Evolutionary conservation across 2,113 vertebrate genomes (phyloP).

Genomic region (Syrrhaptes paradoxus): DNA sequence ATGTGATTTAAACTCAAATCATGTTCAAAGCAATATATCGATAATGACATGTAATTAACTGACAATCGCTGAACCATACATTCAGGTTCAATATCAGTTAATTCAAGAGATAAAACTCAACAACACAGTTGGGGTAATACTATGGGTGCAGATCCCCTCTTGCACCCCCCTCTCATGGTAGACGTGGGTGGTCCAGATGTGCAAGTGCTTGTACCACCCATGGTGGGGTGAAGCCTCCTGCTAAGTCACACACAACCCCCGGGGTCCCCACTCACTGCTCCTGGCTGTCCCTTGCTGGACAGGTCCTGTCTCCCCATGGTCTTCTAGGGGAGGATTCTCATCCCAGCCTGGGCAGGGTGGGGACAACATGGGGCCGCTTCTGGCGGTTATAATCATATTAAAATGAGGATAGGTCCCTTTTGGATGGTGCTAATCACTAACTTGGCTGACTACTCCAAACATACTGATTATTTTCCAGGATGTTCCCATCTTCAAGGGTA

Average conservation of each 20-base stretch:
- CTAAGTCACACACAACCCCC: neutral
- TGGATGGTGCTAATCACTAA: too few relatives aligned
- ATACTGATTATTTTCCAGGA: too few relatives aligned
- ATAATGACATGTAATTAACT: neutral
- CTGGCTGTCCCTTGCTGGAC: neutral
- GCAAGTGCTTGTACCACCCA: too few relatives aligned
- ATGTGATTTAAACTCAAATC: neutral
- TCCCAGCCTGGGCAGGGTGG: neutral
- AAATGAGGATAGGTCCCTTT: too few relatives aligned
- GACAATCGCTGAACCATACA: neutral
- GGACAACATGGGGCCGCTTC: rapidly evolving
- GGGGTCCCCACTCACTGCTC: rapidly evolving
- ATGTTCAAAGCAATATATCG: neutral
- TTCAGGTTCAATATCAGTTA: neutral
- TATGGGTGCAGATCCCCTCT: neutral
- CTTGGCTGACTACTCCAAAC: too few relatives aligned
- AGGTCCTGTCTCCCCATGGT: neutral
- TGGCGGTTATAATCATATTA: neutral
- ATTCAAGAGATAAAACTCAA: neutral
- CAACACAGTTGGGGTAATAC: neutral
- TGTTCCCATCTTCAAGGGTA: too few relatives aligned
- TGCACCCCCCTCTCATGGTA: neutral
- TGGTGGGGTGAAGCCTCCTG: neutral
- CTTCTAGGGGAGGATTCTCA: neutral
- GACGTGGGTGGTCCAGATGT: neutral